Evolutionary conservation across 2,888 invertebrate genomes (phyloP).

Genomic region (Frankliniella fusca): DNA sequence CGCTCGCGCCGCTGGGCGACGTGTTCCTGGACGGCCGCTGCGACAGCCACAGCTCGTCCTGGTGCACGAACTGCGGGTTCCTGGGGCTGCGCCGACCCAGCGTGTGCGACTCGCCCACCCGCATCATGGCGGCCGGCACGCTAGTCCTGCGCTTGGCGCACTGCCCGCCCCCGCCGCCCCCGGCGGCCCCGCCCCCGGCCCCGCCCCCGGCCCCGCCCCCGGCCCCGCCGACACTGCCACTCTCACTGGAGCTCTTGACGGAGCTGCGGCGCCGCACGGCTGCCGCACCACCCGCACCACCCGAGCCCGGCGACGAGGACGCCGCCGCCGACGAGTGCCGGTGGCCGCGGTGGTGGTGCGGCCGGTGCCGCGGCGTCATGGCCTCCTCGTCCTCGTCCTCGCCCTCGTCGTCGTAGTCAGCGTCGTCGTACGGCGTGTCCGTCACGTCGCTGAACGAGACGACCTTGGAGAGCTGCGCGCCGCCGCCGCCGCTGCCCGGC

Average conservation of each 20-base stretch:
- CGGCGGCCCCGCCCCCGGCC: slow-evolving; percentile 40
- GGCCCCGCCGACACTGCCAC: slow-evolving; percentile 39
- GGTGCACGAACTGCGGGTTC: slow-evolving; percentile 42
- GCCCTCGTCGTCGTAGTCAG: slow-evolving; percentile 44
- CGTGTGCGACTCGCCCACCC: slow-evolving; percentile 47
- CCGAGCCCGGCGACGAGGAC: slow-evolving; percentile 44
- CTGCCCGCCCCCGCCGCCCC: slow-evolving; percentile 30
- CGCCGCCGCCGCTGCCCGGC: not conserved
- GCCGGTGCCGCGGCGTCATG: slow-evolving; percentile 41
- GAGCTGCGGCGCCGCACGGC: slow-evolving; percentile 34
- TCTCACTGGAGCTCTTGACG: slow-evolving; percentile 35
- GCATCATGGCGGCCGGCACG: slow-evolving; percentile 43
- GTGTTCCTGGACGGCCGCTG: slow-evolving; percentile 37
- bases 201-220: slow-evolving; percentile 42
- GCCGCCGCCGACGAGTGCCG: slow-evolving; percentile 38
- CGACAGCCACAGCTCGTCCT: slow-evolving; percentile 43
- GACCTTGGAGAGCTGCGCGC: slow-evolving; percentile 41
- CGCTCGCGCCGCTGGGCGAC: not conserved
- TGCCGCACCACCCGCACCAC: not conserved
- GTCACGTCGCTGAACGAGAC: slow-evolving; percentile 46
- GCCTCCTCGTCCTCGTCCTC: slow-evolving; percentile 41
- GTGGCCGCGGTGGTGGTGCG: slow-evolving; percentile 27
- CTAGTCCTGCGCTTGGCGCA: slow-evolving; percentile 42
- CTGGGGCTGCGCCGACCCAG: slow-evolving; percentile 42
- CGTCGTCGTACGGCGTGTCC: slow-evolving; percentile 46